Conservation (phyloP, 2,888 invertebrate species). For the Galerucella calmariensis region DNA sequence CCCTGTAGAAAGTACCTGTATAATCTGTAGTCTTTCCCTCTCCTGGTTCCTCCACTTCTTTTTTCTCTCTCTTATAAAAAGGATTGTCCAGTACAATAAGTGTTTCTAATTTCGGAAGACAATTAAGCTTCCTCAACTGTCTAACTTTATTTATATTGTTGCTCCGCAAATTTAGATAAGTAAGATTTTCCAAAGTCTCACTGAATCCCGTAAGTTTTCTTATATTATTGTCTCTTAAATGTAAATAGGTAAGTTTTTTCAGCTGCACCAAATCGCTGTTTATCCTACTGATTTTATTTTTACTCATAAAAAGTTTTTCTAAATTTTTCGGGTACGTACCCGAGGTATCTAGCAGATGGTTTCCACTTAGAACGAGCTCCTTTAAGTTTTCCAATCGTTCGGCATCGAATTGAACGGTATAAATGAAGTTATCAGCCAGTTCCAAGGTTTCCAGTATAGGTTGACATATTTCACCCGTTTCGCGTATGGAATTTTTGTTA, state of each 20-base stretch:
- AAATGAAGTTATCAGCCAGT: constrained; percentile 64
- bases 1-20: background rate
- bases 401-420: constrained; percentile 55
- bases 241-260: constrained; percentile 74
- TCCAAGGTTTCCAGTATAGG: constrained; percentile 70
- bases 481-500: constrained; percentile 68
- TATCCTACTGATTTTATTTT: constrained; percentile 53
- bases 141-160: constrained; percentile 68
- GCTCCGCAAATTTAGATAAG: constrained; percentile 70
- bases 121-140: constrained; percentile 69
- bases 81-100: constrained; percentile 70
- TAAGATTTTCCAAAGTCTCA: constrained; percentile 63
- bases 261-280: constrained; percentile 70
- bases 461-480: constrained; percentile 68
- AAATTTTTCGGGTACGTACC: constrained; percentile 68
- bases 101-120: constrained; percentile 66
- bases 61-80: constrained; percentile 52
- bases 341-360: constrained; percentile 65
- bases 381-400: constrained; percentile 62
- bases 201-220: constrained; percentile 68
- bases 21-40: constrained; percentile 21
- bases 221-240: constrained; percentile 77
- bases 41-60: constrained; percentile 43
- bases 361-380: constrained; percentile 69
- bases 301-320: constrained; percentile 76